phyloP scores from a whole-genome alignment of 1,140 invertebrate genomes.

The Apocrypta bakeri region DNA sequence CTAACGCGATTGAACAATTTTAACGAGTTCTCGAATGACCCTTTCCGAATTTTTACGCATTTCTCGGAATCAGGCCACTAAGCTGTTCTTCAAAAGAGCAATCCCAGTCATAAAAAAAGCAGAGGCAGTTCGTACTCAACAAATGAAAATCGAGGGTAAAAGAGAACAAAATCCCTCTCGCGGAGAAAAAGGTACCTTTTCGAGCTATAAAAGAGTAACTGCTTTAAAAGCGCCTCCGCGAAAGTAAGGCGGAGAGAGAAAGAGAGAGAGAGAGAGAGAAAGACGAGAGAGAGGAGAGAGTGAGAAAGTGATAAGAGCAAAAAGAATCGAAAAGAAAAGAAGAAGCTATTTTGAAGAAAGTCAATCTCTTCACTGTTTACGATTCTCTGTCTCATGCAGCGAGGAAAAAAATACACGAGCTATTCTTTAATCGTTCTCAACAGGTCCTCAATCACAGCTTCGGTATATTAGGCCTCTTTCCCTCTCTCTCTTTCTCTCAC shows the following conservation, averaged over 20 bases:
- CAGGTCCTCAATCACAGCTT: conserved; percentile 8
- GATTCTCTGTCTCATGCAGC: not conserved
- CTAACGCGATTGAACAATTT: not conserved
- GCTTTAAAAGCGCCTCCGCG: conserved; percentile 8
- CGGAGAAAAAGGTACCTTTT: not conserved
- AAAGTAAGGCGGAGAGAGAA: too few relatives aligned
- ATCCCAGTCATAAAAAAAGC: not conserved
- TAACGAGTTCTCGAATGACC: not conserved
- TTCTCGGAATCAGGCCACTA: not conserved
- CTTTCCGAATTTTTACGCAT: not conserved
- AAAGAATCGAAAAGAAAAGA: conserved; percentile 2
- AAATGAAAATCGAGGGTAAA: not conserved
- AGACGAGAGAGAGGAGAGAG: not conserved
- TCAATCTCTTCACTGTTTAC: conserved; percentile 19
- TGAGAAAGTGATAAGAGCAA: conserved; percentile 12
- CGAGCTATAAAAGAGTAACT: conserved; percentile 29
- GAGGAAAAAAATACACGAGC: not conserved
- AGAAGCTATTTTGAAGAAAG: not conserved
- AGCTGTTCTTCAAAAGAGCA: not conserved
- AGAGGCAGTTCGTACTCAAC: not conserved
- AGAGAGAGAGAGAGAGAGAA: not conserved
- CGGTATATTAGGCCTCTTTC: not conserved
- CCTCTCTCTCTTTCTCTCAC: not conserved
- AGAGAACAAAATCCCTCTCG: not conserved
- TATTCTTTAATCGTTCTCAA: conserved; percentile 12